These are phyloP conservation scores for Andrena fulva DNA, from an alignment of 2,888 invertebrate species.

Conservation along the genomic window DNA sequence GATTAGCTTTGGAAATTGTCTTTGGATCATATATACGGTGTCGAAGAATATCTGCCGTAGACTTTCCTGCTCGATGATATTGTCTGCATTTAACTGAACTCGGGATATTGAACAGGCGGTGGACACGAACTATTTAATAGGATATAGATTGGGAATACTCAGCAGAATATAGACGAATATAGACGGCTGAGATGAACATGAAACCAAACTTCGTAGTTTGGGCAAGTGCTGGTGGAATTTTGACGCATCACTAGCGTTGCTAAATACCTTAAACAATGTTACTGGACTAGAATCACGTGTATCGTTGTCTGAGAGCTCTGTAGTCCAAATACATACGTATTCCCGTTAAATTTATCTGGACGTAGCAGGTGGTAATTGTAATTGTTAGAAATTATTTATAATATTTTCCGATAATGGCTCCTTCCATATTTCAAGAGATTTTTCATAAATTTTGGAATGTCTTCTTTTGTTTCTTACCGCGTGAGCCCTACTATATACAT, in stretches of 20 bases:
- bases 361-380: background rate
- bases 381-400: background rate
- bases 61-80: no score
- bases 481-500: no score
- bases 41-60: no score
- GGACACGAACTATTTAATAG: background rate
- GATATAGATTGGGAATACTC: background rate
- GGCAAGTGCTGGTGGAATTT: constrained; percentile 51
- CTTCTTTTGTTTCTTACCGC: background rate
- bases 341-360: background rate
- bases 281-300: constrained; percentile 26
- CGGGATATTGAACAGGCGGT: no score
- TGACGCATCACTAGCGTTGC: constrained; percentile 41
- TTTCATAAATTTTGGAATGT: no score
- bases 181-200: constrained; percentile 12
- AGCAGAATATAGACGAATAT: background rate
- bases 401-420: no score
- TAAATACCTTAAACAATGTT: constrained; percentile 63
- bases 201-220: constrained; percentile 44
- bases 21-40: no score
- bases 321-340: background rate
- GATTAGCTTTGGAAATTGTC: no score
- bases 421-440: no score
- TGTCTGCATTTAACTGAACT: no score
- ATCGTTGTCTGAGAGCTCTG: background rate